Evolutionary conservation across 2,797 vertebrate genomes (phyloP).

Genomic region (Rhabdophis nuchalis): DNA sequence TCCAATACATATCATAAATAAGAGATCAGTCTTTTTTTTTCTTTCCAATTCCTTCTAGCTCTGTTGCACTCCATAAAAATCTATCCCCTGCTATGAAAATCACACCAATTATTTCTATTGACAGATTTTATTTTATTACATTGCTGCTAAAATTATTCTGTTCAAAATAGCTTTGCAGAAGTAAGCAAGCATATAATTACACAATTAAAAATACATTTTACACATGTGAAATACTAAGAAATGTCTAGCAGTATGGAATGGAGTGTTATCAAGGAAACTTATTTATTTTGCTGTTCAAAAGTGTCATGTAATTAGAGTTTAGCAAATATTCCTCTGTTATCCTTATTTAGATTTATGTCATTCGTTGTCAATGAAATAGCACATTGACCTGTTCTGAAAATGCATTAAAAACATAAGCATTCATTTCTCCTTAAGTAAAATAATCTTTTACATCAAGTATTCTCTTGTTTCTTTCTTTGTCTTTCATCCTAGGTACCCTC

Average conservation of each 20-base stretch:
- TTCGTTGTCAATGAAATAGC: constrained; percentile 36
- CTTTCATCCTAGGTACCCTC: neutral
- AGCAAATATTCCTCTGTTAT: constrained; percentile 15
- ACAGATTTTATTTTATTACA: neutral
- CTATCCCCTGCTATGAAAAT: constrained; percentile 21
- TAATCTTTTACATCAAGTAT: constrained; percentile 28
- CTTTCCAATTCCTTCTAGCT: neutral
- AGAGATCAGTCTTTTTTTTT: neutral
- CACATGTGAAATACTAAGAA: constrained; percentile 21
- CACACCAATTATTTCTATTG: constrained; percentile 18
- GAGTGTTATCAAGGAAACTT: constrained; percentile 13
- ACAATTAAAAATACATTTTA: constrained; percentile 20
- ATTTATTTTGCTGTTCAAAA: constrained; percentile 29
- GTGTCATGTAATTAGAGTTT: constrained; percentile 16
- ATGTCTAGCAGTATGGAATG: constrained; percentile 10
- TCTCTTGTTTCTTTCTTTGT: neutral
- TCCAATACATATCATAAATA: neutral
- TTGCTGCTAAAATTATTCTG: neutral
- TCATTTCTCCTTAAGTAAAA: constrained; percentile 34
- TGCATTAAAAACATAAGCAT: constrained; percentile 23
- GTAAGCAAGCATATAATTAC: constrained; percentile 10
- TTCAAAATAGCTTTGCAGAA: constrained; percentile 22
- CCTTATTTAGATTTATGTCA: constrained; percentile 35
- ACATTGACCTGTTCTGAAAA: constrained; percentile 35
- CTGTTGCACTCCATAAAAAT: neutral